Base-by-base conservation (phyloP, 2,797 vertebrate species). In the Macropodus opercularis region DNA sequence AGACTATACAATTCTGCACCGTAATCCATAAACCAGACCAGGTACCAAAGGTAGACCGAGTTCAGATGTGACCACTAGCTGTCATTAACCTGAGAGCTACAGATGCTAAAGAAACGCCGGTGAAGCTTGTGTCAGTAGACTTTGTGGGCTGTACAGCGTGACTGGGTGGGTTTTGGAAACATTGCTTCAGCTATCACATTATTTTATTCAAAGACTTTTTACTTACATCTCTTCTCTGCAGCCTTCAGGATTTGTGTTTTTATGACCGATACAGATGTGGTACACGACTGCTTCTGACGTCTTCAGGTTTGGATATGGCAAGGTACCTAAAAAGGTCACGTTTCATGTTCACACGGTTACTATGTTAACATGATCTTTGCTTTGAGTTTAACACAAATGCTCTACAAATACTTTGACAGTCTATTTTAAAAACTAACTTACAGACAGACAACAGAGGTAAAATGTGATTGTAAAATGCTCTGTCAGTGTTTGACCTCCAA, bases 221-320 rank as follows among this genome's bases (percentile, higher is more conserved):
- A 72, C 90, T 91, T 40, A 93, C 92, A 91, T 89, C 66, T 93
- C 90, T 43, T 84, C 83, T 40, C 90, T 83, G 81, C 92, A 92
- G 66, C 84, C 78, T 0, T 85, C 85, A 14, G 92, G 92, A 21
- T 83, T 87, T 39, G 58, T 13, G 60, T 92, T 92, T 61, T 84
- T 91, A 22, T 83, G 76, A 42, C 92, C 91, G 22, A 89, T 75
- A 69, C 89, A 91, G 72, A 93, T 83, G 65, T 90, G 83, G 59
- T 89, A 90, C 13, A 91, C 77, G 55, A 93, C 92, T 18, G 90
- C 69, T 59, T 91, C 90, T 6, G 91, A 90, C 0, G 81, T 84
- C 48, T 87, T 84, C 63, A 92, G 69, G 75, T 72, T 65, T 9
- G 86, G 82, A 50, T 92, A 93, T 0, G 92, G 92, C 34, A 92